Evolutionary conservation across 1,140 invertebrate species (phyloP), one percentile per base, ranked within the genome.

Genomic region (Achatina immaculata): DNA sequence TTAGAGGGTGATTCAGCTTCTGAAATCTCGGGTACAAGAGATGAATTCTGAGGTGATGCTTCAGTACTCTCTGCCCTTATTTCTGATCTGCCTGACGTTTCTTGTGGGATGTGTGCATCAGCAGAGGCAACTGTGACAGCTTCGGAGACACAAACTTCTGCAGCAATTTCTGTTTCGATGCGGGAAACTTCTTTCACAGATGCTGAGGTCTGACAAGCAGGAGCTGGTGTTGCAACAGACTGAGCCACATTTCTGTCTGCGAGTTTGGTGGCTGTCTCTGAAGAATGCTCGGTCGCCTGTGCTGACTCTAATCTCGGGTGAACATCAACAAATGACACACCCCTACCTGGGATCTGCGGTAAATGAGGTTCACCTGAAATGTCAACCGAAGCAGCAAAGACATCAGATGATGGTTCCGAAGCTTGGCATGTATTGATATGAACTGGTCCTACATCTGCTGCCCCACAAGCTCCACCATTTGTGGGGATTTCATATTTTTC

Each of bases 391-490:
- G 58, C 58, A 62, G 58, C 58, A 62, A 28, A 62, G 31, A 31
- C 16, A 62, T 62, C 58, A 62, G 58, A 19, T 28, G n/a, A 9
- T 62, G 11, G 1, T 62, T 62, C n/a, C 16, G 21, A 31, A 62
- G 21, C 58, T 34, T 62, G 58, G 21, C 31, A 4, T 40, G 21
- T 2, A 3, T 31, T 38, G 66, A 38, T 9, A 45, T 34, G n/a
- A 45, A 0, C 43, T 74, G 6, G 24, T 7, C 24, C 72, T 28
- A 28, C 36, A 38, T 65, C 75, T 21, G 24, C 55, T 4, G 55
- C 34, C 6, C 75, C 75, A 42, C 75, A 65, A 24, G 75, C 75
- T 24, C 51, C 75, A 65, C 65, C 75, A 58, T 28, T 55, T 3
- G 43, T 4, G 55, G 38, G 28, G 40, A 36, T 14, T 36, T 9